Evolutionary conservation across 1,140 invertebrate genomes (phyloP).

Genomic region (Saccostrea glomerata): DNA sequence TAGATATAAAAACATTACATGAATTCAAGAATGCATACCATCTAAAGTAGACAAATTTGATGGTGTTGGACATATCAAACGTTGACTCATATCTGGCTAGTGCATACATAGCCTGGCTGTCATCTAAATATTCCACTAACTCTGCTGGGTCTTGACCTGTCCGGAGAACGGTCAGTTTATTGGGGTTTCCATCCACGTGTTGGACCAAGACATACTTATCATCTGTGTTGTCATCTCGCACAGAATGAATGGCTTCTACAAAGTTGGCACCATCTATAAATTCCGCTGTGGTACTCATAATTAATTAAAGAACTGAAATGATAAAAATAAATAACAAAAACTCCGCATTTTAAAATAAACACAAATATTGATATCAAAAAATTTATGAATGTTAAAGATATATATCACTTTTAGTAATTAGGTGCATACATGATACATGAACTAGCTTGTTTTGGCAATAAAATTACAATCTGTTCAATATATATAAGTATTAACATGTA

Average conservation of each 20-base stretch:
- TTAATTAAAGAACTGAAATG: neutral
- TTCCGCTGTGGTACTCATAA: constrained; percentile 67
- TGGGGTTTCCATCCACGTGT: constrained; percentile 72
- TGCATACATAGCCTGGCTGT: constrained; percentile 69
- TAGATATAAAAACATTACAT: neutral
- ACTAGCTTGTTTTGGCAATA: no score
- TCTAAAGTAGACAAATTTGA: constrained; percentile 74
- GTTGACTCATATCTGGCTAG: constrained; percentile 68
- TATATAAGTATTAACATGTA: no score
- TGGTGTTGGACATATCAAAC: constrained; percentile 71
- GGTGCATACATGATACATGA: no score
- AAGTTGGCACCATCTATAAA: constrained; percentile 63
- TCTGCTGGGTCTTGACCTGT: constrained; percentile 61
- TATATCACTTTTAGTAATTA: no score
- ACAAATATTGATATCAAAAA: no score
- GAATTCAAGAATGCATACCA: constrained; percentile 65
- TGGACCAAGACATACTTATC: constrained; percentile 67
- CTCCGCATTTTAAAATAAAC: neutral
- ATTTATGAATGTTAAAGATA: no score
- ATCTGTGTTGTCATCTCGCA: constrained; percentile 63
- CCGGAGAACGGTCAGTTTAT: constrained; percentile 57
- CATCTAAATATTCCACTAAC: constrained; percentile 59
- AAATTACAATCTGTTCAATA: no score
- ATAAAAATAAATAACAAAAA: neutral
- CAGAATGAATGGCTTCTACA: constrained; percentile 61